Evolutionary conservation across 1,140 invertebrate genomes (phyloP).

Genomic region (Rhyacophila brunnea): DNA sequence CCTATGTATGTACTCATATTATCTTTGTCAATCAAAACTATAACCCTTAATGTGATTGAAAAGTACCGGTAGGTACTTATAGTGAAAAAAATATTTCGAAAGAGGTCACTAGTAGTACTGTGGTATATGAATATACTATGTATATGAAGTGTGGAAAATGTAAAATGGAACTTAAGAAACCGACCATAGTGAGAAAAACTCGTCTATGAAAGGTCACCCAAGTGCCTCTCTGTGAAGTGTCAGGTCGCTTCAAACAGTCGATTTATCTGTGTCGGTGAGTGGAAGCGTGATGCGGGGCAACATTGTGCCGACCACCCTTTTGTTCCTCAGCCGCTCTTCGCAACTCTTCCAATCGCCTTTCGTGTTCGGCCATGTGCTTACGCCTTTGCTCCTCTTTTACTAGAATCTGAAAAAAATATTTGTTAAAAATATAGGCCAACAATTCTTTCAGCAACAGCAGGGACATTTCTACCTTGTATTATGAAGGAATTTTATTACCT

Average conservation of each 20-base stretch:
- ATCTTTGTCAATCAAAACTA: too few species aligned
- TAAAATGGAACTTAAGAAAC: conserved; percentile 29
- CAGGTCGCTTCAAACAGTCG: background rate
- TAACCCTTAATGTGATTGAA: too few species aligned
- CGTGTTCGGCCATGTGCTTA: conserved; percentile 82
- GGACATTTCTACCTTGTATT: too few species aligned
- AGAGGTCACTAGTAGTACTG: too few species aligned
- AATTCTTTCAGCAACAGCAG: too few species aligned
- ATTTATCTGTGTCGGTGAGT: conserved; percentile 27
- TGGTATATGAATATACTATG: background rate
- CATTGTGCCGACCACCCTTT: conserved; percentile 32
- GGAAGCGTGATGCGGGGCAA: conserved; percentile 17
- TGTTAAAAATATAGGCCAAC: background rate
- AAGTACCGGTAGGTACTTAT: too few species aligned
- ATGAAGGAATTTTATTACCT: too few species aligned
- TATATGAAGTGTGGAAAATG: conserved; percentile 6
- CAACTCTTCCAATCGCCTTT: conserved; percentile 72
- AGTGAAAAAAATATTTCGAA: too few species aligned
- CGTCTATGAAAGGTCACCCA: conserved; percentile 32
- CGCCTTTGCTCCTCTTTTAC: conserved; percentile 83
- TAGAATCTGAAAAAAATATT: conserved; percentile 64
- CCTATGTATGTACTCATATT: too few species aligned
- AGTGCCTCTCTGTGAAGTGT: conserved; percentile 5
- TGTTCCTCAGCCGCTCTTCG: conserved; percentile 45
- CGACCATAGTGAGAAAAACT: conserved; percentile 35